phyloP scores from a whole-genome alignment of 2,797 vertebrate genomes.

The Silurus lanzhouensis region DNA sequence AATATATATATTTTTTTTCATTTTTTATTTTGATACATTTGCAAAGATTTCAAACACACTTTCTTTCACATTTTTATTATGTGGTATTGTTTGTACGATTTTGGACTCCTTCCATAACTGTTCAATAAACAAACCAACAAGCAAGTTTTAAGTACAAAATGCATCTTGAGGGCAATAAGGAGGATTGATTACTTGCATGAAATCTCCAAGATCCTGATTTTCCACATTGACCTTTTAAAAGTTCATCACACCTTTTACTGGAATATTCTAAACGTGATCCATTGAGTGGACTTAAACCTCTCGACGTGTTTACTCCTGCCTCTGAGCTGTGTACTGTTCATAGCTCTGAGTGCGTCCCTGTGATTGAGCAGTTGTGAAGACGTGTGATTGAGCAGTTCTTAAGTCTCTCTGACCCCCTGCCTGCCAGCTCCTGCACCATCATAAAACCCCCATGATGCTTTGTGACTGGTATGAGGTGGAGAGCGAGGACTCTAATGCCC shows the following conservation, averaged over 20 bases:
- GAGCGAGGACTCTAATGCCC: background rate
- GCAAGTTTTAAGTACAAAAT: background rate
- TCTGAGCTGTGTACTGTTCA: background rate
- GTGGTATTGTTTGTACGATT: too few species aligned
- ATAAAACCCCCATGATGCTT: conserved; percentile 46
- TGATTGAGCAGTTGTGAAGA: conserved; percentile 11
- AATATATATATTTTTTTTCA: too few species aligned
- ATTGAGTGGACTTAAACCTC: background rate
- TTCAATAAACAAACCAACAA: too few species aligned
- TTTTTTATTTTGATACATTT: too few species aligned
- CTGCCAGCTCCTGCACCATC: conserved; percentile 3
- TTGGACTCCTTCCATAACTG: too few species aligned
- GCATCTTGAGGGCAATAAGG: background rate
- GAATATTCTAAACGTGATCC: background rate
- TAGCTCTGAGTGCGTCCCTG: background rate
- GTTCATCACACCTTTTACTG: background rate
- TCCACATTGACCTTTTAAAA: background rate
- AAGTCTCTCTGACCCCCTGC: conserved; percentile 28
- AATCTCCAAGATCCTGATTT: too few species aligned
- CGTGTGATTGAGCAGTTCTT: conserved; percentile 2
- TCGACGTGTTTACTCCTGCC: background rate
- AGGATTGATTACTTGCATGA: too few species aligned
- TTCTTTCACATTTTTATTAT: too few species aligned
- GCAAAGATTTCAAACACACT: too few species aligned
- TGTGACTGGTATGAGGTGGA: conserved; percentile 28